phyloP scores from a whole-genome alignment of 2,113 vertebrate species.

The Numida meleagris region DNA sequence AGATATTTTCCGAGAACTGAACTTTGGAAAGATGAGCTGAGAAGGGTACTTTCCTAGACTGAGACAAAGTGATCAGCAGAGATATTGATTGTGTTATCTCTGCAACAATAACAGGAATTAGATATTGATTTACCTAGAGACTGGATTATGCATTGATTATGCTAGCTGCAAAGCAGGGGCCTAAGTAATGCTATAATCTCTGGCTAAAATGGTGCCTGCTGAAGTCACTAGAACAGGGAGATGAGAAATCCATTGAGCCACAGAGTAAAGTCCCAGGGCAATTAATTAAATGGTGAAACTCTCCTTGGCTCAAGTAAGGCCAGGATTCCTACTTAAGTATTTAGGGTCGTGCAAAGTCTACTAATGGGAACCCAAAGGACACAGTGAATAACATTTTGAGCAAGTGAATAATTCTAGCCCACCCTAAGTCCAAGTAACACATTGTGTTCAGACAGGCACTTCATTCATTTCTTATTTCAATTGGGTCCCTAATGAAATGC shows the following conservation, averaged over 20 bases:
- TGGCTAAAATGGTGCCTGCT: slow-evolving; percentile 35
- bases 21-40: slow-evolving; percentile 23
- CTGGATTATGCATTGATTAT: slow-evolving; percentile 54
- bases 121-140: slow-evolving; percentile 61
- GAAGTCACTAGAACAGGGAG: slow-evolving; percentile 62
- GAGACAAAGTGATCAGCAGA: slow-evolving; percentile 40
- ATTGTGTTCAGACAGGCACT: background rate
- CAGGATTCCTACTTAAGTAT: slow-evolving; percentile 42
- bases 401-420: slow-evolving; percentile 29
- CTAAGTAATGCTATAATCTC: slow-evolving; percentile 54
- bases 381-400: slow-evolving; percentile 19
- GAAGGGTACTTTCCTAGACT: slow-evolving; percentile 27
- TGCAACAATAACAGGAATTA: slow-evolving; percentile 59
- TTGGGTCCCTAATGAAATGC: slow-evolving; percentile 11
- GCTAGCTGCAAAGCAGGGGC: slow-evolving; percentile 22
- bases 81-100: slow-evolving; percentile 28
- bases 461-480: slow-evolving; percentile 26
- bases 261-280: slow-evolving; percentile 54
- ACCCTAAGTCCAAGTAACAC: background rate
- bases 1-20: slow-evolving; percentile 30
- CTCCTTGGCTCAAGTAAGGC: background rate
- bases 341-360: slow-evolving; percentile 39
- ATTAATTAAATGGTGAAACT: slow-evolving; percentile 55
- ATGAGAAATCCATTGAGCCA: slow-evolving; percentile 61
- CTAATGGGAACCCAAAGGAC: slow-evolving; percentile 13